Base-by-base conservation (phyloP, 2,113 vertebrate species). In the Ciconia maguari region DNA sequence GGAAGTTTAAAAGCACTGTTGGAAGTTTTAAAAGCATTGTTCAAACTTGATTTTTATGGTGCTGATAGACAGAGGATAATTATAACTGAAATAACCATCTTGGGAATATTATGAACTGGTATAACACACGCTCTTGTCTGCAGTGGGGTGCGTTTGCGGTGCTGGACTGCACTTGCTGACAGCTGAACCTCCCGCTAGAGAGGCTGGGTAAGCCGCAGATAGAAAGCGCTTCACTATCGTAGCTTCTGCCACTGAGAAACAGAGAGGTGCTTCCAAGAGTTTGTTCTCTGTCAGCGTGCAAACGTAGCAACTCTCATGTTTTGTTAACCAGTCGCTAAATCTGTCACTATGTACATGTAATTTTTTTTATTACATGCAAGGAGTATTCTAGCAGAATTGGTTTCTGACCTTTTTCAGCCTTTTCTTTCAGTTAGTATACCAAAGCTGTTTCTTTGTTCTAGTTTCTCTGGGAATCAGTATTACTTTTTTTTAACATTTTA, bases 101-200 rank as follows among this genome's bases (percentile, higher is more conserved):
- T 25, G 38, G 64, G 75, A 48, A 20, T 32, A 13, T 38, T 46
- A 11, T 9, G 29, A 30, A 17, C 20, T 7, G 48, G 9, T 29
- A 5, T 20, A 41, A 54, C 0, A 0, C 4, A 3, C 3, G 15
- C 10, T 17, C 19, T 19, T 5, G 52, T 36, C 21, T 46, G 55
- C 55, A 1, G 2, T 3, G 32, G 61, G 44, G 46, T 19, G 41
- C 3, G 6, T 71, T 48, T 25, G 74, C 0, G 0, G n/a, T 19
- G 79, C 46, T 12, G 29, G 48, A 41, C 75, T n/a, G 46, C 2
- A 0, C 41, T 24, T 8, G 46, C 48, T 26, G 69, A 12, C 20
- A 13, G 74, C 64, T 9, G 69, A 55, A 34, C 32, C 46, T 71
- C 32, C 36, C 22, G 46, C 46, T 10, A 16, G 41, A 29, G 38